Evolutionary conservation across 2,888 invertebrate genomes (phyloP).

Genomic region (Orthonychiurus folsomi): DNA sequence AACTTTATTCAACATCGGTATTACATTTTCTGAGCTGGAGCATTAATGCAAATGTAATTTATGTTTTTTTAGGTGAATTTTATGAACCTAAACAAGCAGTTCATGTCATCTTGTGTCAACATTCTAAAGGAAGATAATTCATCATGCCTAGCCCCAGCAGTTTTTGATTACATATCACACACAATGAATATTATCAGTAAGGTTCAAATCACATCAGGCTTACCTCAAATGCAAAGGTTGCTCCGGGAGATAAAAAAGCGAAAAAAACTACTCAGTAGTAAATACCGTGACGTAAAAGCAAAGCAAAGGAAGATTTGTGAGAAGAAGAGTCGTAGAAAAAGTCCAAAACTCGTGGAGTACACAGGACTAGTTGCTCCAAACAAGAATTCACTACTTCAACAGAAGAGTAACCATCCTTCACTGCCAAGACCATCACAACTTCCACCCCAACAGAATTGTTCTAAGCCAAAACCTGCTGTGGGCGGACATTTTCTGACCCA

Average conservation of each 20-base stretch:
- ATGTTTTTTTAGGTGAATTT: not conserved
- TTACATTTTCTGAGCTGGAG: not conserved
- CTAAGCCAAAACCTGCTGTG: too few relatives aligned
- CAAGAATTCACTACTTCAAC: not conserved
- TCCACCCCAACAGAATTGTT: too few relatives aligned
- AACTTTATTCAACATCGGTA: not conserved
- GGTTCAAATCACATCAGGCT: too few relatives aligned
- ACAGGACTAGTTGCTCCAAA: not conserved
- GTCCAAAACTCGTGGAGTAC: not conserved
- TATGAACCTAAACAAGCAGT: not conserved
- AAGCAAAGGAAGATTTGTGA: not conserved
- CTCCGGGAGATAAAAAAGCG: not conserved
- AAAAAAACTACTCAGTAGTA: too few relatives aligned
- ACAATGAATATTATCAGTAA: not conserved
- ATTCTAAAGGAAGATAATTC: not conserved
- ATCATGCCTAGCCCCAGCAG: not conserved
- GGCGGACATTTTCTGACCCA: too few relatives aligned
- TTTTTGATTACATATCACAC: not conserved
- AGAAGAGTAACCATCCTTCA: not conserved
- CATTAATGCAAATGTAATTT: not conserved
- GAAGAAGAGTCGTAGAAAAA: not conserved
- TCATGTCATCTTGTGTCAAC: not conserved
- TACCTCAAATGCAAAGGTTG: not conserved
- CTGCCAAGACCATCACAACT: too few relatives aligned
- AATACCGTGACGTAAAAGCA: not conserved